Conservation (phyloP, 2,888 invertebrate genomes). For the Mayetiola destructor region DNA sequence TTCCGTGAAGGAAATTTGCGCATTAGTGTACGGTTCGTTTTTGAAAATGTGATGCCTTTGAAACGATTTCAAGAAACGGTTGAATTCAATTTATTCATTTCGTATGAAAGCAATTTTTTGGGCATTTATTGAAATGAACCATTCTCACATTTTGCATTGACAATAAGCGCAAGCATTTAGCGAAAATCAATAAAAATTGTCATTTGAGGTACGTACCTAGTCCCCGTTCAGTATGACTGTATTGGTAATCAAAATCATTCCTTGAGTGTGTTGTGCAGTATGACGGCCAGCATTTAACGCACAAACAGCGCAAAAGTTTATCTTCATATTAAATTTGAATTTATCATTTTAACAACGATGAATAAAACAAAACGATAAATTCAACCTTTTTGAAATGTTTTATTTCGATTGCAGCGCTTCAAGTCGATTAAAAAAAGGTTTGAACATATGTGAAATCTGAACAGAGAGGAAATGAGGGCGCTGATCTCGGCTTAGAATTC, state of each 20-base stretch:
- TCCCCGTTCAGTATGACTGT: neutral
- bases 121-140: neutral
- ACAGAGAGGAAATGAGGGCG: too few species aligned
- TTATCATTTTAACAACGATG: neutral
- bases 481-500: too few species aligned
- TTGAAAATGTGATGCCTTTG: too few species aligned
- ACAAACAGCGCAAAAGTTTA: neutral
- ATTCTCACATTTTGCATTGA: neutral
- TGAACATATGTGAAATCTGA: too few species aligned
- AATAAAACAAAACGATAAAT: too few species aligned
- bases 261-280: neutral
- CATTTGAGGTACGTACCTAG: too few species aligned
- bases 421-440: too few species aligned
- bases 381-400: too few species aligned
- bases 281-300: neutral
- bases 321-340: neutral
- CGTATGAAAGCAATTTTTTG: neutral
- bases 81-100: neutral
- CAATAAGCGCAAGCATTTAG: too few species aligned
- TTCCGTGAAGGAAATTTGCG: neutral
- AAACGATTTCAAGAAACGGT: neutral
- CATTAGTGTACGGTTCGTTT: too few species aligned
- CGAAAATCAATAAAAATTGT: slow-evolving; percentile 11
- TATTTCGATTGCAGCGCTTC: too few species aligned
- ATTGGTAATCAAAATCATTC: neutral